Conservation (phyloP, 2,797 vertebrate species). For the Propithecus perrieri region DNA sequence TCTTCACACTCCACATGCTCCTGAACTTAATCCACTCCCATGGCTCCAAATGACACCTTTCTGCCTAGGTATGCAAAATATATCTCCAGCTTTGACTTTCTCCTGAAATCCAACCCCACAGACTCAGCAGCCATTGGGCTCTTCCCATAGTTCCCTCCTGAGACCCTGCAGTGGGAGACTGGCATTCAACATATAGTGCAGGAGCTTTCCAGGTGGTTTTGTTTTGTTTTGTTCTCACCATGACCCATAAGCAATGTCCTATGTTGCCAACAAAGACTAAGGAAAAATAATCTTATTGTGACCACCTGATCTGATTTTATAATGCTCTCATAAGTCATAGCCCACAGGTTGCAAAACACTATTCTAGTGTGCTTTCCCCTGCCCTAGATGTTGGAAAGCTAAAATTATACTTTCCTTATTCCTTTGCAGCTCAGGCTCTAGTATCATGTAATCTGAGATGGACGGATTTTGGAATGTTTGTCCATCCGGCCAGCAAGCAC, state of each 20-base stretch:
- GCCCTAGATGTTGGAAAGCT: background rate
- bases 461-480: background rate
- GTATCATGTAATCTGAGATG: background rate
- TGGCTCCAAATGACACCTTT: background rate
- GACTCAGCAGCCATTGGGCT: background rate
- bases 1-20: background rate
- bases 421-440: background rate
- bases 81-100: background rate
- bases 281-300: background rate
- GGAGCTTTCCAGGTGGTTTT: background rate
- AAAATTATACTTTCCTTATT: background rate
- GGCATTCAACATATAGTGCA: fast-evolving
- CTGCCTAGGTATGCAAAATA: background rate
- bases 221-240: background rate
- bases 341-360: background rate
- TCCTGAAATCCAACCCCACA: background rate
- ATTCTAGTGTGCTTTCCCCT: background rate
- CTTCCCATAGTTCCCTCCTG: background rate
- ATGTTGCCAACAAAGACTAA: background rate
- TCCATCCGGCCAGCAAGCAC: background rate
- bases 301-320: background rate
- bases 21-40: background rate
- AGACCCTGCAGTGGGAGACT: background rate
- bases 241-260: background rate
- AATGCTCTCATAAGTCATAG: background rate